These are phyloP conservation scores for Quadroppia sp. DNA, from an alignment of 2,888 invertebrate genomes.

Conservation along the genomic window DNA sequence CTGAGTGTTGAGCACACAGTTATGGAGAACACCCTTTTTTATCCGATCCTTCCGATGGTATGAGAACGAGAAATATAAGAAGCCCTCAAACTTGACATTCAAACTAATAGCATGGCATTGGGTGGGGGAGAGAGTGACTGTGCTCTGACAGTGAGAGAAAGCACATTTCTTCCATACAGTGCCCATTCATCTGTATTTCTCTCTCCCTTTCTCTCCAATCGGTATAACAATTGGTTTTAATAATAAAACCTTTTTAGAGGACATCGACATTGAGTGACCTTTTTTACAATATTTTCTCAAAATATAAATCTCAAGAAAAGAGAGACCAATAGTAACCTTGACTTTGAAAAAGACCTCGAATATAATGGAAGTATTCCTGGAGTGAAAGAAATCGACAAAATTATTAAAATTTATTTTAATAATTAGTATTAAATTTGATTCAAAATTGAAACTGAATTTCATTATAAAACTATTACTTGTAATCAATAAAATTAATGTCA, in stretches of 20 bases:
- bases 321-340: background rate
- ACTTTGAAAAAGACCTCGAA: constrained; percentile 31
- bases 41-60: constrained; percentile 16
- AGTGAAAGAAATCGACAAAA: too few species aligned
- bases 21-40: constrained; percentile 15
- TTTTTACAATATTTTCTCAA: constrained; percentile 7
- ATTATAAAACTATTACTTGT: too few species aligned
- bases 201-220: constrained; percentile 30
- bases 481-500: too few species aligned
- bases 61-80: constrained; percentile 22
- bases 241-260: constrained; percentile 6
- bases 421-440: too few species aligned
- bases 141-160: background rate
- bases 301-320: background rate
- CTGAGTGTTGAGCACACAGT: background rate
- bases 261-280: constrained; percentile 30
- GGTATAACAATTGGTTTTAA: background rate
- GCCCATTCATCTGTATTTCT: background rate
- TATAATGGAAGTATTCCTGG: too few species aligned
- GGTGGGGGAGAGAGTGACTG: constrained; percentile 16
- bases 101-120: background rate
- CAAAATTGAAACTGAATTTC: too few species aligned
- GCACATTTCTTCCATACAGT: background rate
- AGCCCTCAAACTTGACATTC: constrained; percentile 8
- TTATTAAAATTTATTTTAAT: too few species aligned